These are phyloP conservation scores for fruit fly (Drosophila melanogaster) DNA, from an alignment of 1,140 invertebrate genomes.

Conservation along the genomic window DNA sequence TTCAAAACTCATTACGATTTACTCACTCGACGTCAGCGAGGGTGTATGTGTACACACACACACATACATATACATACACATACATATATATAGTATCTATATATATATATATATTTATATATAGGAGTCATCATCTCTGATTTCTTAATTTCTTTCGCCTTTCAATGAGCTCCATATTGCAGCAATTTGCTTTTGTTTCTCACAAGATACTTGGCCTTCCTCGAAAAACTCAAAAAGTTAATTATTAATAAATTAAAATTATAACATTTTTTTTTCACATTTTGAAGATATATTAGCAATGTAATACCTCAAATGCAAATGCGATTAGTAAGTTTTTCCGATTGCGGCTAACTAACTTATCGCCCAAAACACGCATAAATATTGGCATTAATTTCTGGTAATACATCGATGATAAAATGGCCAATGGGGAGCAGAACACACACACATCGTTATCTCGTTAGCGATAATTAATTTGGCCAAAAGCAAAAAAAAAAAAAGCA, in stretches of 20 bases:
- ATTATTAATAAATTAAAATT: conserved; percentile 7
- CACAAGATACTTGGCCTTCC: conserved; percentile 8
- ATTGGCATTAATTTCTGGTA: conserved; percentile 4
- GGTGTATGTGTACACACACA: conserved; percentile 2
- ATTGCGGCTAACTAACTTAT: conserved; percentile 7
- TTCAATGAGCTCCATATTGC: conserved; percentile 16
- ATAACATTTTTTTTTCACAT: too few species aligned
- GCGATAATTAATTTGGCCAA: conserved; percentile 34
- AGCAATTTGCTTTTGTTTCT: conserved; percentile 15
- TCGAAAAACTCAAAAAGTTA: conserved; percentile 5
- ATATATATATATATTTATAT: conserved; percentile 9
- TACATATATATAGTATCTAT: background rate
- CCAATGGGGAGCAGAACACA: background rate
- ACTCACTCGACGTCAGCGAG: conserved; percentile 21
- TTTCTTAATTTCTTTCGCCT: conserved; percentile 30
- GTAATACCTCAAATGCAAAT: background rate
- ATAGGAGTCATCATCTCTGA: conserved; percentile 38
- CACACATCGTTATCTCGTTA: conserved; percentile 40
- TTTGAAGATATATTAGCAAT: too few species aligned
- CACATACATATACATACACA: too few species aligned
- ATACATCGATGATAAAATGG: conserved; percentile 1
- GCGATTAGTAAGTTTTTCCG: background rate
- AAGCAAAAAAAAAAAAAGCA: conserved; percentile 3
- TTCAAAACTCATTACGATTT: conserved; percentile 67
- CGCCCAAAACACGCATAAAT: conserved; percentile 22